A percentile compares a stretch with the other conserved stretches of the same genome.
These are phyloP conservation scores for Drosophila flavopinicola DNA, from an alignment of 2,888 invertebrate genomes.

Conservation along the genomic window DNA sequence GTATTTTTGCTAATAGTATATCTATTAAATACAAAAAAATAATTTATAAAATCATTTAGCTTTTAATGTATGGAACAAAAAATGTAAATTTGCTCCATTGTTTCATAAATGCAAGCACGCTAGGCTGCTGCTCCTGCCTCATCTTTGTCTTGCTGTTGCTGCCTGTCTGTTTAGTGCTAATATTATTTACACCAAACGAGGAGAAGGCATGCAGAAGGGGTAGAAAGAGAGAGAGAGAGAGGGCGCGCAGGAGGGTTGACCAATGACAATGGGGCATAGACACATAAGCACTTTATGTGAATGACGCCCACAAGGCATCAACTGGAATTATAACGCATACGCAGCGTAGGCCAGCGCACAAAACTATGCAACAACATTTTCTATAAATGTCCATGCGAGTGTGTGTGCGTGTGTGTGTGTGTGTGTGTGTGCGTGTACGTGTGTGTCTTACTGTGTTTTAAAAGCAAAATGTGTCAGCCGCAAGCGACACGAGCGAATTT, in stretches of 20 bases:
- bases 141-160: slow-evolving; percentile 10
- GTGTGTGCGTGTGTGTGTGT: not conserved
- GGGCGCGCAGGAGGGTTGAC: not conserved
- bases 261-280: slow-evolving; percentile 59
- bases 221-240: not conserved
- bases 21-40: too few relatives aligned
- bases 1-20: too few relatives aligned
- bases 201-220: not conserved
- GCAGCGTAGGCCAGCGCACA: slow-evolving; percentile 48
- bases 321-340: slow-evolving; percentile 65
- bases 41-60: not conserved
- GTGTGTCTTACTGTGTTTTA: slow-evolving; percentile 47
- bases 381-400: not conserved
- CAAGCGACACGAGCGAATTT: slow-evolving; percentile 43
- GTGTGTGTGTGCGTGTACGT: not conserved
- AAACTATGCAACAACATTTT: slow-evolving; percentile 55
- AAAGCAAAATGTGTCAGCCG: slow-evolving; percentile 56
- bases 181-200: slow-evolving; percentile 62
- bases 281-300: slow-evolving; percentile 74
- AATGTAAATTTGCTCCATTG: not conserved
- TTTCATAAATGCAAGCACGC: slow-evolving; percentile 9
- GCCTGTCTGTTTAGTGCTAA: slow-evolving; percentile 66
- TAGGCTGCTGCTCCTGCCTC: slow-evolving; percentile 15
- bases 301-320: slow-evolving; percentile 72
- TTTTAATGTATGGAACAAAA: not conserved